These are phyloP conservation scores for Pao palembangensis DNA, from an alignment of 2,113 vertebrate genomes.

Conservation along the genomic window DNA sequence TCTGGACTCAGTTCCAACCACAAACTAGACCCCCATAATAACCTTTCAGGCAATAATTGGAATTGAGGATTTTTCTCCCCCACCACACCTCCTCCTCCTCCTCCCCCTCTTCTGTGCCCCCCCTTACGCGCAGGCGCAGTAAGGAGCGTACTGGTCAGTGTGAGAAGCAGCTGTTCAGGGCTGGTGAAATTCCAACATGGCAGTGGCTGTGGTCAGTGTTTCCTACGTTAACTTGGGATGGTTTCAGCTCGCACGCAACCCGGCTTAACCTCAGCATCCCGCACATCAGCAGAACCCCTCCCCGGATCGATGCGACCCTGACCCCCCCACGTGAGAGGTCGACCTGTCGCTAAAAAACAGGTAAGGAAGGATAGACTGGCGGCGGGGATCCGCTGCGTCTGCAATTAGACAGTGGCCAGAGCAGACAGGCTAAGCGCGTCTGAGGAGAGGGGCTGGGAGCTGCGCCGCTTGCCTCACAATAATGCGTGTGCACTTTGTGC, in stretches of 20 bases:
- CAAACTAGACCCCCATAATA: slow-evolving; percentile 34
- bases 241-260: slow-evolving; percentile 85
- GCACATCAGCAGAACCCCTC: slow-evolving; percentile 77
- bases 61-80: slow-evolving; percentile 18
- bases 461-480: slow-evolving; percentile 12
- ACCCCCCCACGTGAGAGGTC: slow-evolving; percentile 71
- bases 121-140: slow-evolving; percentile 82
- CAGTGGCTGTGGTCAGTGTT: slow-evolving; percentile 93
- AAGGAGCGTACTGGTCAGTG: slow-evolving; percentile 81
- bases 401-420: slow-evolving; percentile 63
- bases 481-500: slow-evolving; percentile 72
- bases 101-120: not conserved
- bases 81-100: not conserved
- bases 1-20: not conserved
- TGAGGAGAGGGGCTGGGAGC: slow-evolving; percentile 10
- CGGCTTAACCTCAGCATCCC: slow-evolving; percentile 82
- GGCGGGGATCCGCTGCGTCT: slow-evolving; percentile 67
- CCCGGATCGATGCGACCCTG: slow-evolving; percentile 83
- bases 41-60: slow-evolving; percentile 53
- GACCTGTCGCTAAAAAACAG: slow-evolving; percentile 76
- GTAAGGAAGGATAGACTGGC: slow-evolving; percentile 73
- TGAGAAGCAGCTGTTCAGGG: slow-evolving; percentile 91
- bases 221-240: slow-evolving; percentile 91
- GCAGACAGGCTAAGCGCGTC: slow-evolving; percentile 17
- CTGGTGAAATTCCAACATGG: slow-evolving; percentile 98